Evolutionary conservation across 2,888 invertebrate genomes (phyloP), one percentile per base, ranked within the genome.

Genomic region (Eupithecia exiguata): DNA sequence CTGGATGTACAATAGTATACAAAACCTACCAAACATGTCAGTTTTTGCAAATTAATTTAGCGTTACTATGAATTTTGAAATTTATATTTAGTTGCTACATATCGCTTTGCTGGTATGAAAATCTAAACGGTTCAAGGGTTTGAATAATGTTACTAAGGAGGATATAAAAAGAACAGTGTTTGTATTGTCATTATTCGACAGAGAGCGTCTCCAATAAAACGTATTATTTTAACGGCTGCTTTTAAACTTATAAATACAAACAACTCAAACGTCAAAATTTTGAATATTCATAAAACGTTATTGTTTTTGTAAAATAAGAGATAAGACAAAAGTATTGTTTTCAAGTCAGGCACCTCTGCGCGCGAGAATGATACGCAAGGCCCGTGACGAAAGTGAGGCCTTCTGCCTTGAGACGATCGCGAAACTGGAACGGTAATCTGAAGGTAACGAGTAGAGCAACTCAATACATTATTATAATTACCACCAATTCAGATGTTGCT

Each of bases 381-480:
- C 71, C 74, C 69, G 69, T 75, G 68, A 68, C 74, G 68, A 76
- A 75, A 75, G 70, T 66, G 40, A 75, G 68, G 46, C 58, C 38
- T 68, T 72, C 49, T 46, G 68, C 68, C 66, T 72, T 70, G 70
- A 70, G 35, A 70, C 70, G 68, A 68, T 70, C 70, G 43, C 67
- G 63, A 78, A 81, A 78, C 79, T 80, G 76, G 79, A 81, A 81
- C 79, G 73, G 46, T 72, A 66, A 70, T 65, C 49, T 58, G 36
- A 72, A 72, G 68, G 68, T 36, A 49, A 70, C 62, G 53, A 58
- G 53, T 62, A 38, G 65, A n/a, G 53, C 10, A 43, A 72, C 76
- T 70, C 21, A 38, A 70, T 58, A 69, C 36, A 21, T 35, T 46
- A 68, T 70, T 53, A 21, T 65, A 43, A 68, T 68, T 53, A 43